Conservation (phyloP, 2,113 vertebrate genomes). For the Phyllostomus hastatus region DNA sequence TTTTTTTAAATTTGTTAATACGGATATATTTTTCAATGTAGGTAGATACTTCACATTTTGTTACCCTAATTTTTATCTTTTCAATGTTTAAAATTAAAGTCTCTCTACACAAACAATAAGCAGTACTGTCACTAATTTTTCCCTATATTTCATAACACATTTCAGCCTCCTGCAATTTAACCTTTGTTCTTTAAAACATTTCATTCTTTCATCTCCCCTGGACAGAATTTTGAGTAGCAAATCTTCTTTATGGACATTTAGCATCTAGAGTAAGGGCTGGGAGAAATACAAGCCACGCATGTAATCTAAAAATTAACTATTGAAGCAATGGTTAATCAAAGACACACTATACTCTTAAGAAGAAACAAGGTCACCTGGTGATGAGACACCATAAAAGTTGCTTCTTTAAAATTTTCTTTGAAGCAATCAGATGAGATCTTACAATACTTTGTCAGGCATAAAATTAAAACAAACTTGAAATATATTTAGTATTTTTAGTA, state of each 20-base stretch:
- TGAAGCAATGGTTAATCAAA: background rate
- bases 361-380: background rate
- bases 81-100: background rate
- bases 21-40: background rate
- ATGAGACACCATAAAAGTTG: background rate
- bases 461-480: background rate
- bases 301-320: background rate
- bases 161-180: background rate
- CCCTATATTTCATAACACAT: background rate
- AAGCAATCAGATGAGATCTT: background rate
- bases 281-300: background rate
- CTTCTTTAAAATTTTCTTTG: background rate
- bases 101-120: background rate
- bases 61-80: background rate
- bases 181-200: background rate
- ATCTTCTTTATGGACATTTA: background rate
- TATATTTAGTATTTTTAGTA: background rate
- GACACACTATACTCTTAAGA: background rate
- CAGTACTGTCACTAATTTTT: background rate
- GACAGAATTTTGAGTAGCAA: background rate
- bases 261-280: background rate
- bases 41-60: background rate
- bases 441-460: background rate
- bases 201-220: background rate
- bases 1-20: background rate